Percentiles rank a stretch among this genome's conserved stretches.
Conservation (phyloP, 1,140 invertebrate genomes). For the Akabosia matsudoensis region DNA sequence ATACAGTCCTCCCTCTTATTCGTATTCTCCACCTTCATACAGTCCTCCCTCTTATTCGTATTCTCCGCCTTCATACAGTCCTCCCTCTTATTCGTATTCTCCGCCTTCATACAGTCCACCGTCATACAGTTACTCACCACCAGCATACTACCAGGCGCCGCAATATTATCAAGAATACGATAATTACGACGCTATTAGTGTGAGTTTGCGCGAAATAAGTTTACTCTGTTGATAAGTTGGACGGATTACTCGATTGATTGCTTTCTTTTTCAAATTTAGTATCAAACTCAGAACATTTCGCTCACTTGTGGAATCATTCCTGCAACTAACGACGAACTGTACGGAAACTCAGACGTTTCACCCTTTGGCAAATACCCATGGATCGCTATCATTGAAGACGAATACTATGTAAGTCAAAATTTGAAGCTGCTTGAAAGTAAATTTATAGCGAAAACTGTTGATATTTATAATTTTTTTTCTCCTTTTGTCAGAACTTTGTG, state of each 20-base stretch:
- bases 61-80: no score
- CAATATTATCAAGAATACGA: conserved; percentile 41
- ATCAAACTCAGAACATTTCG: conserved; percentile 30
- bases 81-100: no score
- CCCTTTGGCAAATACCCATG: conserved; percentile 33
- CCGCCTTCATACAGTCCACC: conserved; percentile 22
- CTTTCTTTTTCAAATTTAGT: conserved; percentile 23
- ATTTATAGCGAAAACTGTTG: not conserved
- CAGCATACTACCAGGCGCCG: conserved; percentile 17
- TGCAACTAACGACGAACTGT: conserved; percentile 36
- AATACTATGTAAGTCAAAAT: conserved; percentile 41
- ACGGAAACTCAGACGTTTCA: conserved; percentile 17
- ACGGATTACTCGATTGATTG: no score
- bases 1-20: no score
- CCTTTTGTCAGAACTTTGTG: conserved; percentile 34
- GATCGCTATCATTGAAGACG: conserved; percentile 39
- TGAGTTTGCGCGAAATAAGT: conserved; percentile 25
- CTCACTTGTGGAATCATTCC: conserved; percentile 37
- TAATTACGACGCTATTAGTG: conserved; percentile 42
- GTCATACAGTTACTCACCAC: not conserved
- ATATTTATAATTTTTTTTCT: not conserved
- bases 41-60: no score
- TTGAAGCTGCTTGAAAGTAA: not conserved
- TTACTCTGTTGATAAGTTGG: no score
- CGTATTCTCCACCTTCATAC: no score